Evolutionary conservation across 1,140 invertebrate genomes (phyloP).

Genomic region (Zaprionus gabonicus): DNA sequence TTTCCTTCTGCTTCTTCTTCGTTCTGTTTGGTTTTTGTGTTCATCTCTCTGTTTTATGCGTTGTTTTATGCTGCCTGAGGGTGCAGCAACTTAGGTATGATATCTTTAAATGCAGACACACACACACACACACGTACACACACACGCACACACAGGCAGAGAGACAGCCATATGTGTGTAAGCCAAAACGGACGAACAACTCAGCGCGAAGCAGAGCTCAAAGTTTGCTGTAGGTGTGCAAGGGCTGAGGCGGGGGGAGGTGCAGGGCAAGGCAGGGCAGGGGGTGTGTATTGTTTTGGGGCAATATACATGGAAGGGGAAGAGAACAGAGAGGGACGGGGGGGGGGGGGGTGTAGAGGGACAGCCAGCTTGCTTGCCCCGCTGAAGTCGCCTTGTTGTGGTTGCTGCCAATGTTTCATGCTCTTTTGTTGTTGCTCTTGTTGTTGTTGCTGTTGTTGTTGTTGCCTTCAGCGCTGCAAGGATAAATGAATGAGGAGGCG

Average conservation of each 20-base stretch:
- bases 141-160: conserved; percentile 46
- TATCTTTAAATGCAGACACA: conserved; percentile 82
- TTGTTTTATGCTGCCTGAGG: conserved; percentile 69
- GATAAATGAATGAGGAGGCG: conserved; percentile 80
- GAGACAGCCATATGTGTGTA: conserved; percentile 36
- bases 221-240: conserved; percentile 37
- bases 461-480: conserved; percentile 74
- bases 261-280: neutral
- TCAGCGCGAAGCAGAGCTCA: conserved; percentile 45
- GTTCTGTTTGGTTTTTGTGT: conserved; percentile 30
- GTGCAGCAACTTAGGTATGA: conserved; percentile 76
- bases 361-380: conserved; percentile 1
- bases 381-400: conserved; percentile 64
- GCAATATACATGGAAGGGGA: conserved; percentile 25
- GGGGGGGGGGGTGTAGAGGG: conserved; percentile 9
- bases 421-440: conserved; percentile 74
- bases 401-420: conserved; percentile 73
- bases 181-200: conserved; percentile 73
- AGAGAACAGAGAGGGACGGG: neutral
- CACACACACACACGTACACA: conserved; percentile 33
- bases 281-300: conserved; percentile 48
- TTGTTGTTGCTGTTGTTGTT: conserved; percentile 47
- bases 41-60: conserved; percentile 43
- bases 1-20: conserved; percentile 41
- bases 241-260: neutral